Percentiles rank a stretch among this genome's conserved stretches.
Evolutionary conservation across 2,888 invertebrate species (phyloP).

Genomic region (Vanessa cardui): DNA sequence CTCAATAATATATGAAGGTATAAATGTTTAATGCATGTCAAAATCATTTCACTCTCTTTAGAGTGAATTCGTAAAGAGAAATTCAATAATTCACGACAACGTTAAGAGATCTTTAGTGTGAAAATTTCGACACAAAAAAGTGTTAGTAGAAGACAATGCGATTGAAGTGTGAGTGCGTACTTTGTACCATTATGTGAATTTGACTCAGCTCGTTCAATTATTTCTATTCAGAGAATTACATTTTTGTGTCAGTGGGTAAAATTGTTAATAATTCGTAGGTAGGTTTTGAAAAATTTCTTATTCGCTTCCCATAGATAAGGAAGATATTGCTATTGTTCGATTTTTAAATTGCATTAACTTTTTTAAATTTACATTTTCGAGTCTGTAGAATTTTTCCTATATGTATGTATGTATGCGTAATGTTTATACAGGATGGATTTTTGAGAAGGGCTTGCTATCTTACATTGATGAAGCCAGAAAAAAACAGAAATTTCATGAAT

Average conservation of each 20-base stretch:
- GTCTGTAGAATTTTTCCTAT: no score
- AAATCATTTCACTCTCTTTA: constrained; percentile 22
- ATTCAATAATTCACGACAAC: constrained; percentile 35
- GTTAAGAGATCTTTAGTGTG: constrained; percentile 32
- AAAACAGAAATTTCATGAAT: no score
- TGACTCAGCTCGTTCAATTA: constrained; percentile 37
- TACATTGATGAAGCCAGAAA: no score
- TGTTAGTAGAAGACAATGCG: constrained; percentile 38
- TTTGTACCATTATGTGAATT: constrained; percentile 42
- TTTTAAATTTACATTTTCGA: no score
- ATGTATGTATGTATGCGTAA: no score
- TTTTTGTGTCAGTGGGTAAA: neutral
- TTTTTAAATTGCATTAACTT: no score
- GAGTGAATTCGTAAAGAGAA: constrained; percentile 33
- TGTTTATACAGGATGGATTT: no score
- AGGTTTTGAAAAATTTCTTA: no score
- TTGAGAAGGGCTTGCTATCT: no score
- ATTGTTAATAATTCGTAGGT: neutral
- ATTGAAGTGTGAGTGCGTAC: constrained; percentile 37
- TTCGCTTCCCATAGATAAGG: no score
- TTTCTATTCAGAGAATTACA: constrained; percentile 4
- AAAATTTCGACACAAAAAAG: constrained; percentile 28
- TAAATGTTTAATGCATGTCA: constrained; percentile 5
- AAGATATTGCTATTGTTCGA: no score
- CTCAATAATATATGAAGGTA: neutral